Percentiles rank a stretch among this genome's conserved stretches.
These are phyloP conservation scores for Zenarchopterus dispar DNA, from an alignment of 2,797 vertebrate species.

Conservation along the genomic window DNA sequence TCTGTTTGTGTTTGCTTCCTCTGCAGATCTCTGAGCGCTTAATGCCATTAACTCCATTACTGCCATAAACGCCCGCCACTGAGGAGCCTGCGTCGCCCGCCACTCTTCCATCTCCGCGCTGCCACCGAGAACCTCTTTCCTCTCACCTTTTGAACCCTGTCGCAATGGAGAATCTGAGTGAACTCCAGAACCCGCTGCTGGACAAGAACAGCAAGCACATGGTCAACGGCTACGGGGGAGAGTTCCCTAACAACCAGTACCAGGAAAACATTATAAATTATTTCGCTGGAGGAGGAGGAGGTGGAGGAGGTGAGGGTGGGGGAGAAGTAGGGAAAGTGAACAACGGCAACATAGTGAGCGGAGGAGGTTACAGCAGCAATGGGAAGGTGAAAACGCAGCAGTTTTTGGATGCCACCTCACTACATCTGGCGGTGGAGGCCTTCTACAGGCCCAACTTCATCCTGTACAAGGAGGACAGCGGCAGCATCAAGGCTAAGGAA, in stretches of 20 bases:
- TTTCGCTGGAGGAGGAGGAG: slow-evolving; percentile 82
- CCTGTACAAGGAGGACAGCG: slow-evolving; percentile 90
- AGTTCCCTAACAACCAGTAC: slow-evolving; percentile 88
- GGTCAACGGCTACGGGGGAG: slow-evolving; percentile 86
- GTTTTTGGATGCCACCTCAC: slow-evolving; percentile 92
- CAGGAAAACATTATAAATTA: slow-evolving; percentile 96
- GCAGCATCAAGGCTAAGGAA: slow-evolving; percentile 87
- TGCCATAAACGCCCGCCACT: slow-evolving; percentile 13
- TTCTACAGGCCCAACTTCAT: slow-evolving; percentile 94
- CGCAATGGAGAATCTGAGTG: slow-evolving; percentile 92
- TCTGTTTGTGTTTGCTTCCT: slow-evolving; percentile 48
- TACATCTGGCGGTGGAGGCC: slow-evolving; percentile 94
- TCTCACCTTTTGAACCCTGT: slow-evolving; percentile 16
- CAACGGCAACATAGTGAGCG: slow-evolving; percentile 85
- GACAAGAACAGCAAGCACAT: slow-evolving; percentile 90
- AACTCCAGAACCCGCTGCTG: slow-evolving; percentile 93
- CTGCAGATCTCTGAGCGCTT: slow-evolving; percentile 51
- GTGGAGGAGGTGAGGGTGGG: slow-evolving; percentile 66
- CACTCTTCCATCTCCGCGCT: slow-evolving; percentile 8
- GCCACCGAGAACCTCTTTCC: slow-evolving; percentile 26
- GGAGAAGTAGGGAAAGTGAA: slow-evolving; percentile 65
- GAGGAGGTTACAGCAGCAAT: slow-evolving; percentile 72
- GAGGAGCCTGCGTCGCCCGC: slow-evolving; percentile 30
- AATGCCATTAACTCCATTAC: slow-evolving; percentile 61
- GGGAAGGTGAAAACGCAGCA: slow-evolving; percentile 88